Percentiles rank a stretch among this genome's conserved stretches.
phyloP scores from a whole-genome alignment of 2,797 vertebrate species.

The Neopelma chrysocephalum region DNA sequence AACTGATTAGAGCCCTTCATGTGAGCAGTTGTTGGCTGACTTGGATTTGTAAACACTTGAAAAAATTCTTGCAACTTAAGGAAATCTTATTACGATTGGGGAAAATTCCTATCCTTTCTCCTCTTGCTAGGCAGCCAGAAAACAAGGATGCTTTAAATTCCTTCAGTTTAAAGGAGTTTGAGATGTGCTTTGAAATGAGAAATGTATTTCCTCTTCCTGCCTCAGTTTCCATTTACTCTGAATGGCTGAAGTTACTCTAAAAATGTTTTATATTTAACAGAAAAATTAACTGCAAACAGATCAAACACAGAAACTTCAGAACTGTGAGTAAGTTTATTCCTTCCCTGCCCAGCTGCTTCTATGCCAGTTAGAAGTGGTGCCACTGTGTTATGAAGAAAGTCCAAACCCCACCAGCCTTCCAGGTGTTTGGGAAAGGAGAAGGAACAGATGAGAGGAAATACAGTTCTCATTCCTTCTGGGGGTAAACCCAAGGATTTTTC shows the following conservation, averaged over 20 bases:
- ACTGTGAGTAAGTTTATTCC: not conserved
- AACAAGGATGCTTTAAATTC: constrained; percentile 34
- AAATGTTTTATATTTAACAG: not conserved
- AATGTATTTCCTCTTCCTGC: not conserved
- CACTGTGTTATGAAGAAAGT: not conserved
- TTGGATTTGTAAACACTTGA: constrained; percentile 23
- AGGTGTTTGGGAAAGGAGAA: not conserved
- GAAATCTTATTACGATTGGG: constrained; percentile 3
- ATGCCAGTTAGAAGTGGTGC: not conserved
- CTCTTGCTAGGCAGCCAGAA: not conserved
- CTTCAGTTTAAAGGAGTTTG: constrained; percentile 3
- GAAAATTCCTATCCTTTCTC: constrained; percentile 40
- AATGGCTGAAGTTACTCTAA: not conserved
- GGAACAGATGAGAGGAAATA: not conserved
- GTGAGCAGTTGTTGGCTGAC: not conserved
- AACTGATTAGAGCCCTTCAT: not conserved
- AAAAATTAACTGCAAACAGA: not conserved
- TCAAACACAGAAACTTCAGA: not conserved
- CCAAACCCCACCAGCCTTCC: not conserved
- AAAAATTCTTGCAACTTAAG: constrained; percentile 34
- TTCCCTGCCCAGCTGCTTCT: not conserved
- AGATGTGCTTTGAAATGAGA: not conserved
- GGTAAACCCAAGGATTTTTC: not conserved
- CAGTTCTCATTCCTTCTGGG: not conserved
- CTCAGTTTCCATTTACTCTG: not conserved